Evolutionary conservation across 1,140 invertebrate species (phyloP).

Genomic region (Drosophila serrata): DNA sequence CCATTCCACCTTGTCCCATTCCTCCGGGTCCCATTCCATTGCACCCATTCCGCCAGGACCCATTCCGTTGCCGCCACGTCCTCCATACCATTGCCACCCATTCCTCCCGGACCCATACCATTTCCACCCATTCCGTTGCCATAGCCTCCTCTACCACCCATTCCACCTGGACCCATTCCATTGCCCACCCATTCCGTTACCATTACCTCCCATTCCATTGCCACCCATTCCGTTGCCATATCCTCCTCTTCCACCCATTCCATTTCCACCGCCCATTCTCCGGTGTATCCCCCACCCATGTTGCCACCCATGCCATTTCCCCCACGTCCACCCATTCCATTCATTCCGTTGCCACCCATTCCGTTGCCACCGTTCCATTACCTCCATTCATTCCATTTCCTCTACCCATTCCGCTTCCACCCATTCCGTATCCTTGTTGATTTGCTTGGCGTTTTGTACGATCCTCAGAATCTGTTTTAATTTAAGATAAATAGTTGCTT

Average conservation of each 20-base stretch:
- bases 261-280: constrained; percentile 7
- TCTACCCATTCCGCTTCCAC: constrained; percentile 10
- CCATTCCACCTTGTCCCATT: neutral
- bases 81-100: constrained; percentile 16
- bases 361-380: constrained; percentile 1
- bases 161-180: constrained; percentile 5
- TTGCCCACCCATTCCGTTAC: neutral
- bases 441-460: constrained; percentile 29
- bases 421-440: constrained; percentile 34
- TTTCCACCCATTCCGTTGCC: constrained; percentile 6
- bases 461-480: neutral
- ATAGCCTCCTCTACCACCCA: constrained; percentile 1
- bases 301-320: constrained; percentile 5
- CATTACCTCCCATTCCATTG: constrained; percentile 10
- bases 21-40: constrained; percentile 5
- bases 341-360: constrained; percentile 10
- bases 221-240: constrained; percentile 13
- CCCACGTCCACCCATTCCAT: constrained; percentile 1
- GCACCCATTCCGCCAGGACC: too few relatives aligned
- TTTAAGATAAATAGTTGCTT: neutral
- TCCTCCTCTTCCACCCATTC: constrained; percentile 4
- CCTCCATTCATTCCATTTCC: constrained; percentile 9
- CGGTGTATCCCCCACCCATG: constrained; percentile 2
- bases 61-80: constrained; percentile 11
- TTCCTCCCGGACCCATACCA: constrained; percentile 7